Percentiles rank a stretch among this genome's conserved stretches.
Evolutionary conservation across 1,140 invertebrate genomes (phyloP).

Genomic region (Drosophila asahinai): DNA sequence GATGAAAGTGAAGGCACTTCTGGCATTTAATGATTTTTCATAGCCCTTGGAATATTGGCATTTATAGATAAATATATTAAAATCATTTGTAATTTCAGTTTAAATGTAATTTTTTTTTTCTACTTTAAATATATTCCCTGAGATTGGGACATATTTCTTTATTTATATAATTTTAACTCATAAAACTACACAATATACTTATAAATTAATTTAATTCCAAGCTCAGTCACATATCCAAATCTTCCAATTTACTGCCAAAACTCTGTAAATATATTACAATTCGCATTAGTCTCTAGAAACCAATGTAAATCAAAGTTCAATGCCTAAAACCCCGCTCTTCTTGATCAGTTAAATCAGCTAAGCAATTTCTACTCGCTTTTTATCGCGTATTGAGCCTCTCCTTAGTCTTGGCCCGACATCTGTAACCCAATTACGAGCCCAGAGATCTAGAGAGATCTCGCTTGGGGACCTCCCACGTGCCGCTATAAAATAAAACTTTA

Average conservation of each 20-base stretch:
- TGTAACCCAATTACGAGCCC: slow-evolving; percentile 39
- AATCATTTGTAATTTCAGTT: neutral
- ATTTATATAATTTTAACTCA: neutral
- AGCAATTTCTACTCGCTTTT: slow-evolving; percentile 13
- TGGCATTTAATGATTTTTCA: neutral
- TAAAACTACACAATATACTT: too few species aligned
- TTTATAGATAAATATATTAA: neutral
- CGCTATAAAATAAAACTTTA: slow-evolving; percentile 45
- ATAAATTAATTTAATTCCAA: too few species aligned
- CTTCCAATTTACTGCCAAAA: neutral
- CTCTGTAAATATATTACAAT: neutral
- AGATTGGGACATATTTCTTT: neutral
- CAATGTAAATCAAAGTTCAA: neutral
- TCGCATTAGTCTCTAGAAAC: neutral
- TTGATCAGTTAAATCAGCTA: slow-evolving; percentile 14
- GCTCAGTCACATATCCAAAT: neutral
- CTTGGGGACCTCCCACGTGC: slow-evolving; percentile 43
- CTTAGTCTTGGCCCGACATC: slow-evolving; percentile 26
- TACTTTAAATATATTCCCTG: neutral
- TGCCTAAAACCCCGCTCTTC: neutral
- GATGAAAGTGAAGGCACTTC: neutral
- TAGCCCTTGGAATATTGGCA: too few species aligned
- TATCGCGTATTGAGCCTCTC: slow-evolving; percentile 29
- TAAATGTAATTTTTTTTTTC: neutral
- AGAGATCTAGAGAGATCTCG: slow-evolving; percentile 19